These are phyloP conservation scores for Melieria picta DNA, from an alignment of 2,888 invertebrate species.

Conservation along the genomic window DNA sequence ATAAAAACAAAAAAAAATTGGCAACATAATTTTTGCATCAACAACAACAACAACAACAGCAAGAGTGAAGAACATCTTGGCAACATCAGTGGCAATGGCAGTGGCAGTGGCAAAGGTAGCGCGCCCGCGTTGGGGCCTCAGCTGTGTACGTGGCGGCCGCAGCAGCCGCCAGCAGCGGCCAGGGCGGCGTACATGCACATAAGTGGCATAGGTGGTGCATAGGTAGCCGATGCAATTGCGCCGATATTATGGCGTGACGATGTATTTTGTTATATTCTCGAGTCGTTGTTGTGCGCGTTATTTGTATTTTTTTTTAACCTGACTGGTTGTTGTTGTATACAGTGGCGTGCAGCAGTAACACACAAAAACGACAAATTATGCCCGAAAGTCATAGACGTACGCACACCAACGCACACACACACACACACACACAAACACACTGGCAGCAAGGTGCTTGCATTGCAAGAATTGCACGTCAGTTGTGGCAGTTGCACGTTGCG, in stretches of 20 bases:
- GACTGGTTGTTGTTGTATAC: slow-evolving; percentile 2
- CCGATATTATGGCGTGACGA: slow-evolving; percentile 36
- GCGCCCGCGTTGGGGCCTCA: neutral
- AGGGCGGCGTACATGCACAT: too few species aligned
- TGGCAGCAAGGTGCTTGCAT: neutral
- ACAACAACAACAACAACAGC: neutral
- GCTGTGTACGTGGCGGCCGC: too few species aligned
- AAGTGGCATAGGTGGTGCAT: slow-evolving; percentile 1
- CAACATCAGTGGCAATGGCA: neutral
- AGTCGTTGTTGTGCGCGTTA: neutral
- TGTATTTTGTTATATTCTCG: neutral
- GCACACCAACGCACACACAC: neutral
- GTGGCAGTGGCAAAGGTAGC: neutral
- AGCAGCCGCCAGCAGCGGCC: too few species aligned
- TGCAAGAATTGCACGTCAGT: neutral
- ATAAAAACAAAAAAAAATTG: neutral
- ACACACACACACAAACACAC: neutral
- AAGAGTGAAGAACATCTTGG: neutral
- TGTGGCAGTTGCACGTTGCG: slow-evolving; percentile 45
- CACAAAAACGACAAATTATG: slow-evolving; percentile 6
- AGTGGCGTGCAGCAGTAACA: neutral
- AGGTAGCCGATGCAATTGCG: slow-evolving; percentile 22
- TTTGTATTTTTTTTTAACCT: neutral
- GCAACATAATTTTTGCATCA: neutral
- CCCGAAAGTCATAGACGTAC: slow-evolving; percentile 16